These are phyloP conservation scores for Phenacoccus solenopsis DNA, from an alignment of 1,140 invertebrate species.

Conservation along the genomic window DNA sequence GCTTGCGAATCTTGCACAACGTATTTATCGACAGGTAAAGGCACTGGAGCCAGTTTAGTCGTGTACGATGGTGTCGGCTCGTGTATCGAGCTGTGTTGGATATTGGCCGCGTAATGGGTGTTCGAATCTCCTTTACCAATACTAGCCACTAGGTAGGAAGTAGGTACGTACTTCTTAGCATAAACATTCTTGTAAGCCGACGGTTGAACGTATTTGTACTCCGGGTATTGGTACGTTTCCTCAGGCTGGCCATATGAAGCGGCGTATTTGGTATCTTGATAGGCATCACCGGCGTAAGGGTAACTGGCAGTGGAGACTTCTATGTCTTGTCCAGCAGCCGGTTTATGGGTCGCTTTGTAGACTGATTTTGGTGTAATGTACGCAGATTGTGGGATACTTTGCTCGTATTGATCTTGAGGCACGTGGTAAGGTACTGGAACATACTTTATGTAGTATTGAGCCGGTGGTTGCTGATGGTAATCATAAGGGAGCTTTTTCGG, in stretches of 20 bases:
- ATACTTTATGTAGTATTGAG: background rate
- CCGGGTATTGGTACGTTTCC: background rate
- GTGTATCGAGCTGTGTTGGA: background rate
- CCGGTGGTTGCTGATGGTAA: background rate
- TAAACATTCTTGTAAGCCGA: background rate
- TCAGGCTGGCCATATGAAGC: background rate
- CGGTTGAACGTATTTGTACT: constrained; percentile 7
- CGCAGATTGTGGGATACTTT: background rate
- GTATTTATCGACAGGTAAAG: background rate
- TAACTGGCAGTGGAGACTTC: background rate
- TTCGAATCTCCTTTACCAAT: background rate
- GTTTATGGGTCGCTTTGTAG: background rate
- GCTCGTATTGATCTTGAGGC: background rate
- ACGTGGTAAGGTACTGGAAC: background rate
- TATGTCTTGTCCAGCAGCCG: background rate
- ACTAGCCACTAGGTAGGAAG: background rate
- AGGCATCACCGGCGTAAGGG: background rate
- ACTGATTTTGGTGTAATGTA: background rate
- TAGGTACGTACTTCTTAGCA: constrained; percentile 7
- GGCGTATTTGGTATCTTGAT: constrained; percentile 3
- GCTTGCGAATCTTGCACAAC: background rate
- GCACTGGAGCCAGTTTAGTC: background rate
- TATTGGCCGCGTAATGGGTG: background rate
- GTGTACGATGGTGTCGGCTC: background rate
- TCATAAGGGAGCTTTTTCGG: background rate